Conservation (phyloP, 1,140 invertebrate species). For the Stegodyphus mimosarum region DNA sequence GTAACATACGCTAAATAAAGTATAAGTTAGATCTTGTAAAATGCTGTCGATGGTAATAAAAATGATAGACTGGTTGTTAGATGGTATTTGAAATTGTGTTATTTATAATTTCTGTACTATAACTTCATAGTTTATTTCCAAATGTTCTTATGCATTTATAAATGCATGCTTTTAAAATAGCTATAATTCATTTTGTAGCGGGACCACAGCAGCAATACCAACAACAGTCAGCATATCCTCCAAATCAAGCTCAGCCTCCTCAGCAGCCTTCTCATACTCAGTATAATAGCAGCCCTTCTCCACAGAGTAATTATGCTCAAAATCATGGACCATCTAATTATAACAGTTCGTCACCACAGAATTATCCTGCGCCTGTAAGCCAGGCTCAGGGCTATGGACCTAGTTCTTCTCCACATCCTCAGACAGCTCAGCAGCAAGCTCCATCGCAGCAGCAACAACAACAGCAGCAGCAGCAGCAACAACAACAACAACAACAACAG, state of each 20-base stretch:
- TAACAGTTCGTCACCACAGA: conserved; percentile 24
- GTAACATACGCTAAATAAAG: too few relatives aligned
- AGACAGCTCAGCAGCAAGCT: not conserved
- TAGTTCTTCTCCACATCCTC: conserved; percentile 42
- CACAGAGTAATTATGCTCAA: conserved; percentile 23
- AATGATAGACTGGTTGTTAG: too few relatives aligned
- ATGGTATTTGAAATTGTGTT: too few relatives aligned
- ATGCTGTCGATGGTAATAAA: too few relatives aligned
- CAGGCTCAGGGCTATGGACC: conserved; percentile 42
- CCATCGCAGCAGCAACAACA: not conserved
- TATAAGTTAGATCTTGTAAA: too few relatives aligned
- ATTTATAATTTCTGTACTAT: too few relatives aligned
- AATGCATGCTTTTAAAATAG: not conserved
- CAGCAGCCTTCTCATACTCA: conserved; percentile 22
- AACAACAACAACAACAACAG: conserved; percentile 5
- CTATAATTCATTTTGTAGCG: not conserved
- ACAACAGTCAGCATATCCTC: conserved; percentile 4
- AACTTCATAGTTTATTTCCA: too few relatives aligned
- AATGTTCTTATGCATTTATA: not conserved
- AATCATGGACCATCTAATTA: conserved; percentile 23
- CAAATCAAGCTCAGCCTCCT: conserved; percentile 12
- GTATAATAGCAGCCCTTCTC: conserved; percentile 22
- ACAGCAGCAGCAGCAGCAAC: conserved; percentile 4
- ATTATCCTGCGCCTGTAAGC: conserved; percentile 25
- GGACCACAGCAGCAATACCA: conserved; percentile 16